These are phyloP conservation scores for Phymatocera aterrima DNA, from an alignment of 2,888 invertebrate species.

Conservation along the genomic window DNA sequence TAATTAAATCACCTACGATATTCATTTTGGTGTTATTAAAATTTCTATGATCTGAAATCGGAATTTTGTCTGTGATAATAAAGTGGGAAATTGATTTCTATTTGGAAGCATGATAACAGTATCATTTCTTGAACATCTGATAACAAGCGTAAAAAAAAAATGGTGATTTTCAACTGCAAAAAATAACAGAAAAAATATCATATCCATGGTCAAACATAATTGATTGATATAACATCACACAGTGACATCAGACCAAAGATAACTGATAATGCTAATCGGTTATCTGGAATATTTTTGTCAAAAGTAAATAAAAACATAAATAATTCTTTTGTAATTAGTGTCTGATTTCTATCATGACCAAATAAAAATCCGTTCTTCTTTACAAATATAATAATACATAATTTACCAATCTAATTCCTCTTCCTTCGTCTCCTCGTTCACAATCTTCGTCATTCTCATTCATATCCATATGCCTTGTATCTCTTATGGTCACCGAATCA, in stretches of 20 bases:
- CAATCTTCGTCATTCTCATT: slow-evolving; percentile 61
- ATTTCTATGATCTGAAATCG: too few relatives aligned
- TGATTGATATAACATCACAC: background rate
- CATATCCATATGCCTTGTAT: slow-evolving; percentile 58
- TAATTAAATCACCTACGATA: background rate
- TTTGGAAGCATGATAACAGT: too few relatives aligned
- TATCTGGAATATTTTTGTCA: slow-evolving; percentile 5
- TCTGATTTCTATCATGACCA: background rate
- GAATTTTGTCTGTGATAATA: too few relatives aligned
- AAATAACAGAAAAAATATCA: background rate
- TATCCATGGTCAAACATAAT: background rate
- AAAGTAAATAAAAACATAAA: background rate
- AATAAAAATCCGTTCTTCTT: background rate
- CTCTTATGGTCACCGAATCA: slow-evolving; percentile 56
- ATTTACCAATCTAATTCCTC: slow-evolving; percentile 58
- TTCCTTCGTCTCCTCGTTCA: slow-evolving; percentile 49
- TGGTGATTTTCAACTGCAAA: too few relatives aligned
- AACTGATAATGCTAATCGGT: background rate
- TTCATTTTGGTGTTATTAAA: background rate
- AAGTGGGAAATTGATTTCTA: too few relatives aligned
- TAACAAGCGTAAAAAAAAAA: too few relatives aligned
- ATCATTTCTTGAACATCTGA: too few relatives aligned
- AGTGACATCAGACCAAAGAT: background rate
- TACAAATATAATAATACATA: background rate
- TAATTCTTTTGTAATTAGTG: background rate